Base-by-base conservation (phyloP, 2,888 invertebrate species). In the Aradus depressus region DNA sequence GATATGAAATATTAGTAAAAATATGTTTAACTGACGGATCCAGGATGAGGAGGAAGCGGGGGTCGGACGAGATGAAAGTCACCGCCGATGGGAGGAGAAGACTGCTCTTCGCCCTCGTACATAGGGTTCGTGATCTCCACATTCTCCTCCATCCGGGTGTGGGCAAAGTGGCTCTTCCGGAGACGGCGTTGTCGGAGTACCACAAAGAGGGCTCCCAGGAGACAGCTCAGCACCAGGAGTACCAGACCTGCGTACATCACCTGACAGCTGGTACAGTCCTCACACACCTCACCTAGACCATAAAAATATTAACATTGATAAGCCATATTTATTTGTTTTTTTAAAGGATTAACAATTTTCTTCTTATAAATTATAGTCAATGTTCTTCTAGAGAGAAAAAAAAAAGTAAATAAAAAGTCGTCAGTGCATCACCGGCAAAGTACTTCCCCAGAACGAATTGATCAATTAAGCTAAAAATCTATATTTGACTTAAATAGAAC, bases 41-140 rank as follows among this genome's bases (percentile, higher is more conserved):
- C n/a, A n/a, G n/a, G n/a, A n/a, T n/a, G n/a, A n/a, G n/a, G n/a
- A n/a, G 21, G 32, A 34, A 14, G 22, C 32, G 25, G 21, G 6
- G 44, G 23, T 12, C 35, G 44, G 21, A 45, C 44, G 12, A 45
- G 32, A 34, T 23, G 35, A 35, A 45, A 45, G 14, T 45, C 44
- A 16, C 44, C 35, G 34, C 35, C 35, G n/a, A 19, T 8, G 25
- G 44, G 35, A 19, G n/a, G n/a, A n/a, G n/a, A n/a, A n/a, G n/a
- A n/a, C n/a, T n/a, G n/a, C n/a, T 45, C 44, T 22, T 80, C 82
- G 50, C 75, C 75, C 62, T 85, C 76, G 69, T 86, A 89, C 80
- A 88, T 87, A 23, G 88, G 88, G 73, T 89, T 89, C 64, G 72
- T 80, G 63, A 84, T 84, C 73, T 86, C 88, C 64, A 88, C 84